A percentile compares a stretch with the other conserved stretches of the same genome.
Conservation (phyloP, 2,113 vertebrate genomes). For the Riparia riparia region DNA sequence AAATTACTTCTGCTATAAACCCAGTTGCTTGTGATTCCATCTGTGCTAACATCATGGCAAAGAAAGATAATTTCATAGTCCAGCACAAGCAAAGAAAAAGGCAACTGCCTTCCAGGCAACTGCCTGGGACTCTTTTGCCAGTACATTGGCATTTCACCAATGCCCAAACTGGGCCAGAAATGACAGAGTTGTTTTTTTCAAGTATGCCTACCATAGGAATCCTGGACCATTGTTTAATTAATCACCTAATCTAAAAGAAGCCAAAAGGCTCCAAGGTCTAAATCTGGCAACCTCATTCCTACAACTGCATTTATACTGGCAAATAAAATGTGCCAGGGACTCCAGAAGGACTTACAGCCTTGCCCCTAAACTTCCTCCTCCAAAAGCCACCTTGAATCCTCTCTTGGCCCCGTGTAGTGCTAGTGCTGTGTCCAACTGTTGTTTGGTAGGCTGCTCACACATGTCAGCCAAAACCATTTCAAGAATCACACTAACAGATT, state of each 20-base stretch:
- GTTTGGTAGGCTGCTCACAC: neutral
- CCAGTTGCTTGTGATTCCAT: neutral
- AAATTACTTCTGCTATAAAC: conserved; percentile 18
- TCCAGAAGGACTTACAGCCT: neutral
- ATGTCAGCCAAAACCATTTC: neutral
- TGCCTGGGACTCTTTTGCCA: neutral
- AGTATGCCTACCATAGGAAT: neutral
- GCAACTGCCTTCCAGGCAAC: neutral
- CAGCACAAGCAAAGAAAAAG: neutral
- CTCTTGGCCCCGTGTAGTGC: neutral
- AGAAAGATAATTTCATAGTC: neutral
- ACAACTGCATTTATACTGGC: neutral
- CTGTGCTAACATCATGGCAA: neutral
- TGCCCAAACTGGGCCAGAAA: neutral
- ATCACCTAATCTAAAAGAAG: neutral
- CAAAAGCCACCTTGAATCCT: rapidly evolving
- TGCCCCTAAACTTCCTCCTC: neutral
- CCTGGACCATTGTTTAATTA: neutral
- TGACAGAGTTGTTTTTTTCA: neutral
- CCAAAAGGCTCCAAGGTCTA: neutral
- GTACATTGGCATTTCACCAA: neutral
- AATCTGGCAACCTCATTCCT: neutral
- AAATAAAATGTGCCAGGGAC: neutral
- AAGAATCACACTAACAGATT: rapidly evolving
- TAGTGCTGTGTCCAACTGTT: neutral